Evolutionary conservation across 2,797 vertebrate species (phyloP).

Genomic region (Hoplostethus atlanticus): DNA sequence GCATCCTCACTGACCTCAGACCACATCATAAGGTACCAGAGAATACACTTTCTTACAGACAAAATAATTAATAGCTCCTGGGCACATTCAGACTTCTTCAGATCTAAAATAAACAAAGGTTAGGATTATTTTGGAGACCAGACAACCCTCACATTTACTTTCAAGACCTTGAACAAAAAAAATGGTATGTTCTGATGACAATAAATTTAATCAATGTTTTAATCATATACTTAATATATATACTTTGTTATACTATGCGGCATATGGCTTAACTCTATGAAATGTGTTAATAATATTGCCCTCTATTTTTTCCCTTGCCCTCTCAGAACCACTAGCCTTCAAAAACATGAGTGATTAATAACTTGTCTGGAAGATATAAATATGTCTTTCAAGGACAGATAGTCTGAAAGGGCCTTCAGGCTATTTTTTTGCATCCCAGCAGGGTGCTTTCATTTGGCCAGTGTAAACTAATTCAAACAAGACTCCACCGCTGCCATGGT

Average conservation of each 20-base stretch:
- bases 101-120: too few species aligned
- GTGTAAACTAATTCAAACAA: slow-evolving; percentile 73
- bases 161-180: not conserved
- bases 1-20: not conserved
- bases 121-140: too few species aligned
- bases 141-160: too few species aligned
- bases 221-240: slow-evolving; percentile 67
- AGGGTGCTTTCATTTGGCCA: slow-evolving; percentile 73
- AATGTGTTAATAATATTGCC: slow-evolving; percentile 50
- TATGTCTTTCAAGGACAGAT: slow-evolving; percentile 83
- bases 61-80: too few species aligned
- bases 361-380: slow-evolving; percentile 90
- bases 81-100: too few species aligned
- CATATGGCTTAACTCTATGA: slow-evolving; percentile 86
- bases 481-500: slow-evolving; percentile 38
- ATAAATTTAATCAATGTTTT: slow-evolving; percentile 88
- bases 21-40: too few species aligned
- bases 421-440: slow-evolving; percentile 60
- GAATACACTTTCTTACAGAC: too few species aligned
- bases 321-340: slow-evolving; percentile 24
- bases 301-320: slow-evolving; percentile 6
- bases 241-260: slow-evolving; percentile 77
- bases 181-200: slow-evolving; percentile 69
- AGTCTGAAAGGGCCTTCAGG: slow-evolving; percentile 79
- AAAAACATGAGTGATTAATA: slow-evolving; percentile 87